phyloP scores from a whole-genome alignment of 2,888 invertebrate genomes.

The Ctena decussata region DNA sequence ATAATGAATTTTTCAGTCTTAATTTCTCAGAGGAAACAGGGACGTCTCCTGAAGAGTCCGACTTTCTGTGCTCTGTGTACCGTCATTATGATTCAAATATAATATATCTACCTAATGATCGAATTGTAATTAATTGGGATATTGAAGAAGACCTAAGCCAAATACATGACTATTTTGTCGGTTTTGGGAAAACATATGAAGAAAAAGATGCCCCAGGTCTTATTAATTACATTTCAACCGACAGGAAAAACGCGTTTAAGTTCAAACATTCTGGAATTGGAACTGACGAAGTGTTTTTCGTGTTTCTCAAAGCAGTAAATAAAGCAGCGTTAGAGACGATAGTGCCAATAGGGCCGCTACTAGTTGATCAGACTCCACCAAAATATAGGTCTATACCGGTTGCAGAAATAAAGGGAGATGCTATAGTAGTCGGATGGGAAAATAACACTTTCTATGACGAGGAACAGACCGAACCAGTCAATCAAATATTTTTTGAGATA shows the following conservation, averaged over 20 bases:
- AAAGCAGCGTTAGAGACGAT: constrained; percentile 59
- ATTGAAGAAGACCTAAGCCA: constrained; percentile 56
- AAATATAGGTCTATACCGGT: constrained; percentile 13
- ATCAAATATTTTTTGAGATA: constrained; percentile 42
- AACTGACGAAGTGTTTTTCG: constrained; percentile 46
- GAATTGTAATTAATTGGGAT: constrained; percentile 57
- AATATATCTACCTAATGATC: constrained; percentile 60
- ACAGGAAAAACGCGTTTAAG: constrained; percentile 40
- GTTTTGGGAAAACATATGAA: constrained; percentile 35
- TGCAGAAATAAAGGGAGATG: constrained; percentile 16
- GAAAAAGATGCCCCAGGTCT: constrained; percentile 38
- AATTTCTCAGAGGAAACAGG: not conserved
- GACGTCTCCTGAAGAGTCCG: not conserved
- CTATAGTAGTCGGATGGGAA: constrained; percentile 53
- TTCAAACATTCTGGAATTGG: constrained; percentile 54
- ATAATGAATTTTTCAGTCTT: not conserved
- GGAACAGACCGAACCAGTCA: constrained; percentile 48
- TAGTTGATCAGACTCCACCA: constrained; percentile 71
- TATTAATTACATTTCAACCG: constrained; percentile 46
- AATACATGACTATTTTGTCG: constrained; percentile 60
- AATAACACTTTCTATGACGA: constrained; percentile 54
- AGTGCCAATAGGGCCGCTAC: constrained; percentile 57
- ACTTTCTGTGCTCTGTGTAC: constrained; percentile 27
- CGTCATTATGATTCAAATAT: constrained; percentile 1
- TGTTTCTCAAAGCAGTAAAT: constrained; percentile 60